Base-by-base conservation (phyloP, 23 tunicate genomes). In the Trididemnum clinides region DNA sequence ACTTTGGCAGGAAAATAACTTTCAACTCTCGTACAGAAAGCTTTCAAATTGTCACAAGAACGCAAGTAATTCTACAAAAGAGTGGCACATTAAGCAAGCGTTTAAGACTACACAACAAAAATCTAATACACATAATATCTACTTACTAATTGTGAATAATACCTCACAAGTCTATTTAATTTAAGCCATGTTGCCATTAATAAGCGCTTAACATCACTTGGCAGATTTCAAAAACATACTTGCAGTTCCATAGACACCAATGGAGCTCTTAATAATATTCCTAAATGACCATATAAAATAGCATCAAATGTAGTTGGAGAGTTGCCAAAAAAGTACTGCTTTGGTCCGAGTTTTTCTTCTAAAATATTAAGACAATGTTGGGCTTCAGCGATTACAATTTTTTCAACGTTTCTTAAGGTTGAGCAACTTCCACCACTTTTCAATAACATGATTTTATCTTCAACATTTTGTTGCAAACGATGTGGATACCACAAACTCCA, bases 231-330 rank as follows among this genome's bases (percentile, higher is more conserved):
- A n/a, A n/a, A n/a, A n/a, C n/a, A n/a, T 39, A 87, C 91, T 87
- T 92, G 77, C 54, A 92, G 51, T 87, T 83, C 95, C 0, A 90
- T 89, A 7, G 98, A 93, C 18, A 57, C 82, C 51, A 94, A 57
- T 1, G 98, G 98, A 12, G 94, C 94, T 33, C 82, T 81, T 7
- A 82, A 59, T 25, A 94, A 57, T 23, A 86, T 57, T 0, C 77
- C 85, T 29, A 94, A 77, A 49, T 94, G 85, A 0, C 98, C 90
- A 57, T 49, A 94, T 49, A 82, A 90, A 74, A 87, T 63, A 0
- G 98, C 98, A 86, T 94, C 98, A 57, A 94, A 81, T 1, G 98
- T 94, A 27, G 90, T 85, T 20, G 98, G 95, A 15, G 38, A 71
- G 25, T 84, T 50, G 2, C 98, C 98, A 72, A 89, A 94, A 64